phyloP scores from a whole-genome alignment of 2,113 vertebrate species.

The Pluvialis apricaria region DNA sequence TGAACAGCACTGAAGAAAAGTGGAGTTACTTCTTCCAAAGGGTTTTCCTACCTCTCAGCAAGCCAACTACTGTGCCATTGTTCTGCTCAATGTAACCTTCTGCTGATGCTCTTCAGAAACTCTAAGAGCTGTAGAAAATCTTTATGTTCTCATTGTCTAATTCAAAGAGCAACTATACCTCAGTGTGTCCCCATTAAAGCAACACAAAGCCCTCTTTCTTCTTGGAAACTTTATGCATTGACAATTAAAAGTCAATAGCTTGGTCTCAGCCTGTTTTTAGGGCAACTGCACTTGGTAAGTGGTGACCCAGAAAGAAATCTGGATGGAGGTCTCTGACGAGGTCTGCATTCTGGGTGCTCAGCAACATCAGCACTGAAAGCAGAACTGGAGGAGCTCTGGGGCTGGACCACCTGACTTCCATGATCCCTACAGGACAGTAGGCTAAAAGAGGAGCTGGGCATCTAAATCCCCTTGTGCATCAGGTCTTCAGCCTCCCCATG shows the following conservation, averaged over 20 bases:
- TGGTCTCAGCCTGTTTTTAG: slow-evolving; percentile 19
- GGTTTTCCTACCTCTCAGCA: slow-evolving; percentile 41
- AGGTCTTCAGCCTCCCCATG: neutral
- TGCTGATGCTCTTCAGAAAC: slow-evolving; percentile 20
- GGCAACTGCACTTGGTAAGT: slow-evolving; percentile 25
- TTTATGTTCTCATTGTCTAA: slow-evolving; percentile 13
- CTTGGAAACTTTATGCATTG: slow-evolving; percentile 18
- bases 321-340: neutral
- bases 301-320: slow-evolving; percentile 41
- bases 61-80: slow-evolving; percentile 45
- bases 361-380: neutral
- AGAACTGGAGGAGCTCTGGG: neutral
- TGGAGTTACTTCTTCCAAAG: slow-evolving; percentile 26
- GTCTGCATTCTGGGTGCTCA: neutral
- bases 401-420: neutral
- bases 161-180: slow-evolving; percentile 9
- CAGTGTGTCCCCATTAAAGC: slow-evolving; percentile 28
- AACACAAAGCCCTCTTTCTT: slow-evolving; percentile 53
- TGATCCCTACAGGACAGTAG: neutral
- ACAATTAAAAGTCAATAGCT: slow-evolving; percentile 52
- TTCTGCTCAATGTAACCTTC: slow-evolving; percentile 25
- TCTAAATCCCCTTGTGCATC: neutral
- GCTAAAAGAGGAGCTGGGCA: neutral
- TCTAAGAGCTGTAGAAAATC: slow-evolving; percentile 20
- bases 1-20: slow-evolving; percentile 3